These are phyloP conservation scores for Drosophila triauraria DNA, from an alignment of 1,140 invertebrate genomes.

Conservation along the genomic window DNA sequence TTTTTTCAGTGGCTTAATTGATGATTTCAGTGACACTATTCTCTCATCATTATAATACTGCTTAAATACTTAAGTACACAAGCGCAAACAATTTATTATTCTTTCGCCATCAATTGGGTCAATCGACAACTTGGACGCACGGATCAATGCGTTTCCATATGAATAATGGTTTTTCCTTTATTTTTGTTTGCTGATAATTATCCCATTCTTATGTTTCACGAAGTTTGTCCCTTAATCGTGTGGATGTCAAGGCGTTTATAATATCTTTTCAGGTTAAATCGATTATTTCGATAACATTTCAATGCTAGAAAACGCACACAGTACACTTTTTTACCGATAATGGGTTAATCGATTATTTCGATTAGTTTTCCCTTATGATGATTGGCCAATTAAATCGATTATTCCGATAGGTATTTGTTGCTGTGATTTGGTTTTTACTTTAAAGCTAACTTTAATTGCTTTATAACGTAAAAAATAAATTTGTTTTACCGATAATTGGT, in stretches of 20 bases:
- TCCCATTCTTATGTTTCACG: neutral
- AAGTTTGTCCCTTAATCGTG: neutral
- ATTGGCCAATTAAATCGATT: no score
- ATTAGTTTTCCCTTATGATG: no score
- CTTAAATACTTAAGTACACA: neutral
- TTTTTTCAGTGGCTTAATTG: neutral
- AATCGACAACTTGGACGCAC: neutral
- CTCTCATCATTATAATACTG: neutral
- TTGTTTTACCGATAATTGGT: no score
- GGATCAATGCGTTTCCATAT: neutral
- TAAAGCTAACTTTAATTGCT: no score
- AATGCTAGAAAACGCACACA: no score
- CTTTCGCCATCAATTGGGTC: constrained; percentile 4
- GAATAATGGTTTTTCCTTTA: constrained; percentile 4
- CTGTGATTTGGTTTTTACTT: neutral
- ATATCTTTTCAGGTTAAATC: neutral
- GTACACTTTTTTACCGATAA: no score
- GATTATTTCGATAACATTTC: neutral
- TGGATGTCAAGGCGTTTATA: neutral
- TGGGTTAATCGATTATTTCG: neutral
- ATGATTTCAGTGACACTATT: neutral
- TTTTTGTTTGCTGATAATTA: constrained; percentile 1
- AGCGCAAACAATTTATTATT: constrained; percentile 6
- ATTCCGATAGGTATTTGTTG: neutral
- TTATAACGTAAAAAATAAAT: no score